phyloP scores from a whole-genome alignment of 2,888 invertebrate species.

The Adelognathus sp. region DNA sequence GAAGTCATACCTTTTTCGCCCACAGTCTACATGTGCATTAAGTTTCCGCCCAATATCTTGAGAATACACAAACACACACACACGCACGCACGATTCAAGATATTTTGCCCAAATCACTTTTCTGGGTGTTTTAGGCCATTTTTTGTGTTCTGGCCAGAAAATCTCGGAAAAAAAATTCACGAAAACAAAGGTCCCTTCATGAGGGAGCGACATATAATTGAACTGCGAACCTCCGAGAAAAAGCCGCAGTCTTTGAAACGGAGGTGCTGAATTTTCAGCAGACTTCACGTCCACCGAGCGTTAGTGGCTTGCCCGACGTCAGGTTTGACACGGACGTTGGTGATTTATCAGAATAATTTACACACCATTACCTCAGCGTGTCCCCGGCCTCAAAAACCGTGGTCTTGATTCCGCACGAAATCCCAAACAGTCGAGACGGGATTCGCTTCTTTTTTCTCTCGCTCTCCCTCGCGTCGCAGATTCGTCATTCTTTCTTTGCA shows the following conservation, averaged over 20 bases:
- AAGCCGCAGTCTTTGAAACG: not conserved
- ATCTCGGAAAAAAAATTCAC: no score
- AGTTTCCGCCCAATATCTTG: no score
- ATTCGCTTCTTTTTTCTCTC: constrained; percentile 65
- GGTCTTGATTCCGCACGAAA: constrained; percentile 76
- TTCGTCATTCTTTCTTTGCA: not conserved
- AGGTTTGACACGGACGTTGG: constrained; percentile 76
- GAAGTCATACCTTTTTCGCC: no score
- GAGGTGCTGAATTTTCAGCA: constrained; percentile 14
- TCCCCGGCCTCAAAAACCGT: constrained; percentile 74
- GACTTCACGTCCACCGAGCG: constrained; percentile 40
- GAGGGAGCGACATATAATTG: no score
- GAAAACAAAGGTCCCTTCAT: no score
- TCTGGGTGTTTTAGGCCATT: no score
- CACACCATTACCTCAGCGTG: constrained; percentile 78
- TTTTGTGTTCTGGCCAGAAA: no score
- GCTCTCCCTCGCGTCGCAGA: constrained; percentile 34
- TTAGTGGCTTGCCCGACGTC: constrained; percentile 65
- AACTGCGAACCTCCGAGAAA: not conserved
- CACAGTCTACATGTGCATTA: no score
- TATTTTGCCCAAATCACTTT: no score
- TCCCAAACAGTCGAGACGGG: constrained; percentile 64
- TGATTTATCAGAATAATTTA: constrained; percentile 81
- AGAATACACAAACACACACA: no score
- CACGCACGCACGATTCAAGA: no score